These are phyloP conservation scores for Gari tellinella DNA, from an alignment of 2,888 invertebrate species.

Conservation along the genomic window DNA sequence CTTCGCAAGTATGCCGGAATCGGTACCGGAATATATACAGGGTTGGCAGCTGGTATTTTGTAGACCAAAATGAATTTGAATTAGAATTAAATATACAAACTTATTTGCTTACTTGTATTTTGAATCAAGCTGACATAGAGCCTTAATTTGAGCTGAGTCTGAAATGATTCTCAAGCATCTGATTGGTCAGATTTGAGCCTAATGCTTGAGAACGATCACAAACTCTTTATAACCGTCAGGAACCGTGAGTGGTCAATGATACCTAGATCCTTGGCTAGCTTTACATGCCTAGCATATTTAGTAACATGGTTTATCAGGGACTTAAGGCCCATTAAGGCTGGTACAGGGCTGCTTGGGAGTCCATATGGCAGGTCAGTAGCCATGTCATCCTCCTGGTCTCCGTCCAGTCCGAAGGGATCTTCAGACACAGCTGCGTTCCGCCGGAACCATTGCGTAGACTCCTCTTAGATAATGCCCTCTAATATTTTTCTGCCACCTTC, in stretches of 20 bases:
- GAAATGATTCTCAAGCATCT: too few relatives aligned
- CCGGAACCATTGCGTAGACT: not conserved
- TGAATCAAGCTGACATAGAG: too few relatives aligned
- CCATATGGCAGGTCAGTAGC: conserved; percentile 2
- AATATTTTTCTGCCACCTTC: not conserved
- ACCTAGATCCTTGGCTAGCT: not conserved
- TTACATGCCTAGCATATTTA: not conserved
- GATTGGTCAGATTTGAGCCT: too few relatives aligned
- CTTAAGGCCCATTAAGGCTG: not conserved
- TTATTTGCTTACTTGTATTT: too few relatives aligned
- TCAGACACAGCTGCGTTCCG: not conserved
- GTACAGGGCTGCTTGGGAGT: too few relatives aligned
- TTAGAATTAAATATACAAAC: too few relatives aligned
- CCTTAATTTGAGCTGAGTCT: too few relatives aligned
- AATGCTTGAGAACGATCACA: too few relatives aligned
- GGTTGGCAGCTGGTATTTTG: too few relatives aligned
- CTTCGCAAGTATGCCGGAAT: not conserved
- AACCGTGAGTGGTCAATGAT: too few relatives aligned
- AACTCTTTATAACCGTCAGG: too few relatives aligned
- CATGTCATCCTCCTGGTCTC: not conserved
- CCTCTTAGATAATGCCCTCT: conserved; percentile 2
- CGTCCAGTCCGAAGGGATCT: not conserved
- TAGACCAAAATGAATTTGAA: too few relatives aligned
- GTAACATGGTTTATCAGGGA: not conserved
- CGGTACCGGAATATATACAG: not conserved